Percentiles rank a stretch among this genome's conserved stretches.
Conservation (phyloP, 2,113 vertebrate genomes). For the Leptodactylus fuscus region DNA sequence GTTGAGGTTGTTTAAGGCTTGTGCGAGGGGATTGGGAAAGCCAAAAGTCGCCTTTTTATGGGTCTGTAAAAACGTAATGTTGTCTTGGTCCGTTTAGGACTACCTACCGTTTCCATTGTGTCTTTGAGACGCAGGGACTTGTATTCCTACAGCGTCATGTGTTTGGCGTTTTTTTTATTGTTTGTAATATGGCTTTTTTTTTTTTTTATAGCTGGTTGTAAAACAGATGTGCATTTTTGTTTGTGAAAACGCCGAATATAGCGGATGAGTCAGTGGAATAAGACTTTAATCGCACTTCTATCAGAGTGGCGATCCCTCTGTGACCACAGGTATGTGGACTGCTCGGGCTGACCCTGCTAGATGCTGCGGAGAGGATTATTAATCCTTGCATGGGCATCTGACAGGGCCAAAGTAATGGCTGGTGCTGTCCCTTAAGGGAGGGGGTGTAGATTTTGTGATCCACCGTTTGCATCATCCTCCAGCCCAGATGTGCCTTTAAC, state of each 20-base stretch:
- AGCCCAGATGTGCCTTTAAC: slow-evolving; percentile 41
- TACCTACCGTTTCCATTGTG: too few relatives aligned
- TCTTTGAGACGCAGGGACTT: too few relatives aligned
- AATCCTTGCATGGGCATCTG: neutral
- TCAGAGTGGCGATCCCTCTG: neutral
- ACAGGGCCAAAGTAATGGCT: too few relatives aligned
- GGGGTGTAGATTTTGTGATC: neutral
- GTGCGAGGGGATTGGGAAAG: neutral
- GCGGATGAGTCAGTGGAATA: neutral
- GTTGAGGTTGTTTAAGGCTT: slow-evolving; percentile 2
- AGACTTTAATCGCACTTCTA: slow-evolving; percentile 5
- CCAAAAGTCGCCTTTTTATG: neutral
- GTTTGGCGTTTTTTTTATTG: neutral
- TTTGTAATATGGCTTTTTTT: neutral
- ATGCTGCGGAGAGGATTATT: neutral
- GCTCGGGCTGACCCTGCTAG: neutral
- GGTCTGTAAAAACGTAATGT: too few relatives aligned
- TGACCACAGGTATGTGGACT: slow-evolving; percentile 39
- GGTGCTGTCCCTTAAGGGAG: neutral
- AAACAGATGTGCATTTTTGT: slow-evolving; percentile 11
- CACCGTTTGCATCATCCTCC: slow-evolving; percentile 10
- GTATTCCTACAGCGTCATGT: neutral
- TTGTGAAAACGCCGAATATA: neutral
- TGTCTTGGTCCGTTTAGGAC: too few relatives aligned
- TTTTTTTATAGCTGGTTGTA: neutral